These are phyloP conservation scores for Ferdinandea cuprea DNA, from an alignment of 2,888 invertebrate species.

Conservation along the genomic window DNA sequence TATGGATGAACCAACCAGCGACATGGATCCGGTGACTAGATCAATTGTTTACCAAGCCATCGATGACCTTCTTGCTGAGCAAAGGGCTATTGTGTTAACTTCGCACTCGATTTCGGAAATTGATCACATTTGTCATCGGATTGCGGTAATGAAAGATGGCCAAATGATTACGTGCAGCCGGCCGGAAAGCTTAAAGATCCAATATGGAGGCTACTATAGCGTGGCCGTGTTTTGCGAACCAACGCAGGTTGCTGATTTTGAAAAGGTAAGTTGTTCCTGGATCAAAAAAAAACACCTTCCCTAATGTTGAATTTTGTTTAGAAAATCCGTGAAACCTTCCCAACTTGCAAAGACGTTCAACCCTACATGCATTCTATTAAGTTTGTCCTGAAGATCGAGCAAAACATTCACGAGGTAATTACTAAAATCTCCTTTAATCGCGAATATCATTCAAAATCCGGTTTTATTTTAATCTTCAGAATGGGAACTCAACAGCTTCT, in stretches of 20 bases:
- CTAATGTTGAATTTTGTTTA: too few relatives aligned
- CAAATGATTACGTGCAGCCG: conserved; percentile 81
- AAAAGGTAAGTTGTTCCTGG: conserved; percentile 76
- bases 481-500: conserved; percentile 35
- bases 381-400: conserved; percentile 79
- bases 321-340: conserved; percentile 78
- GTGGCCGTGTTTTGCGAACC: conserved; percentile 81
- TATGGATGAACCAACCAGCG: conserved; percentile 90
- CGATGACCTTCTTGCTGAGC: conserved; percentile 79
- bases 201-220: conserved; percentile 81
- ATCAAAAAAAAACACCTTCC: too few relatives aligned
- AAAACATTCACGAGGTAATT: conserved; percentile 53
- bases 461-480: conserved; percentile 24
- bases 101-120: conserved; percentile 83
- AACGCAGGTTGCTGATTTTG: conserved; percentile 77
- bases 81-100: conserved; percentile 82
- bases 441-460: conserved; percentile 44
- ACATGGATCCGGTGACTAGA: conserved; percentile 86
- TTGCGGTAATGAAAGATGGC: conserved; percentile 82
- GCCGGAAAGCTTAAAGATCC: conserved; percentile 79
- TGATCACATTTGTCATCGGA: conserved; percentile 82
- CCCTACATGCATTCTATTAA: conserved; percentile 80
- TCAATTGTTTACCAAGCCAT: conserved; percentile 82
- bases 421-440: background rate
- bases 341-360: conserved; percentile 79